Conservation (phyloP, 2,888 invertebrate species). For the Chymomyza amoena region DNA sequence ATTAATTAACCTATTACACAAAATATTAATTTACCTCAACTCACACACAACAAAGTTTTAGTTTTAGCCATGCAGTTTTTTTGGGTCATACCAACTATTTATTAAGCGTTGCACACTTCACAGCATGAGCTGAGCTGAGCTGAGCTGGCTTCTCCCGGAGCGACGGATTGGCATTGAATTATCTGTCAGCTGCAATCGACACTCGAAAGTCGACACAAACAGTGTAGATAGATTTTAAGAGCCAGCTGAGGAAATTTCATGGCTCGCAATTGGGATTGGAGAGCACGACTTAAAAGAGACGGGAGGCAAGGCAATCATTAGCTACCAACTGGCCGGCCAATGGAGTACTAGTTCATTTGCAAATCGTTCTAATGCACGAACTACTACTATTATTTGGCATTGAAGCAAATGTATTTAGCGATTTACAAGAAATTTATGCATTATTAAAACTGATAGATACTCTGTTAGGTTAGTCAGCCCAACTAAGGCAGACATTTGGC, state of each 20-base stretch:
- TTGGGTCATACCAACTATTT: constrained; percentile 34
- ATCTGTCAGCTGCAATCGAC: background rate
- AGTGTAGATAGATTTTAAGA: no score
- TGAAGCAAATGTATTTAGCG: constrained; percentile 49
- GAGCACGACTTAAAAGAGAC: no score
- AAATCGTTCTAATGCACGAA: constrained; percentile 45
- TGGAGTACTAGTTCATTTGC: constrained; percentile 43
- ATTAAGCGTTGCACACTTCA: constrained; percentile 8
- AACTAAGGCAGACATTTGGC: constrained; percentile 29
- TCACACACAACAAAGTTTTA: no score
- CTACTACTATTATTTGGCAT: constrained; percentile 22
- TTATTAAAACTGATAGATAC: constrained; percentile 49
- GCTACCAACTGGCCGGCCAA: background rate
- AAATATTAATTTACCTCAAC: no score
- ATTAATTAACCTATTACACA: no score
- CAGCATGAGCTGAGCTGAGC: no score
- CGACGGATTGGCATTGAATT: constrained; percentile 9
- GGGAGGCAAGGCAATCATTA: no score
- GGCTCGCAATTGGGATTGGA: no score
- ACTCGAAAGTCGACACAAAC: background rate
- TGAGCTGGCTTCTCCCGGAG: constrained; percentile 9
- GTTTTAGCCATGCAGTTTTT: constrained; percentile 22
- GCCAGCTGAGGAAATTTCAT: no score
- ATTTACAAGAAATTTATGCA: constrained; percentile 65
- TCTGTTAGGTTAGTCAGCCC: constrained; percentile 51